These are phyloP conservation scores for Prionailurus viverrinus DNA, from an alignment of 2,113 vertebrate genomes.

Conservation along the genomic window DNA sequence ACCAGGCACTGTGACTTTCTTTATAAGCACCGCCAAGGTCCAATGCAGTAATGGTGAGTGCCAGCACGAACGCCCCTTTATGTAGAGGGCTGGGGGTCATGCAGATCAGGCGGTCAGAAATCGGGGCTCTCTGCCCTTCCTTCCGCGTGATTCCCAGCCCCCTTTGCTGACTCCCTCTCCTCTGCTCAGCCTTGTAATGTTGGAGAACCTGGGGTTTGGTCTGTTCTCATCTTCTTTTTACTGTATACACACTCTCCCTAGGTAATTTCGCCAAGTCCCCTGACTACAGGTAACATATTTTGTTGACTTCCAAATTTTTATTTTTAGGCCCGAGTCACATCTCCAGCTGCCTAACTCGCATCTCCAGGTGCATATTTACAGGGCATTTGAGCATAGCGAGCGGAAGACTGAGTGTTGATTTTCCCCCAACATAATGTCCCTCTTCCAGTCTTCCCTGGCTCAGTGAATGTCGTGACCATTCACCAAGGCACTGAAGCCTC, in stretches of 20 bases:
- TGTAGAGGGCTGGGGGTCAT: neutral
- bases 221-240: neutral
- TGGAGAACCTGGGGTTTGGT: neutral
- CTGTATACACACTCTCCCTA: neutral
- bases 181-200: neutral
- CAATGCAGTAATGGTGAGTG: neutral
- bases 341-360: neutral
- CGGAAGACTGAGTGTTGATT: neutral
- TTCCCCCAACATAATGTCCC: neutral
- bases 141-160: neutral
- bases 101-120: neutral
- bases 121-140: neutral
- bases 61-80: neutral
- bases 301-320: neutral
- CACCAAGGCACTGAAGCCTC: neutral
- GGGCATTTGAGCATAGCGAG: neutral
- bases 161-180: neutral
- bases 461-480: neutral
- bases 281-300: neutral
- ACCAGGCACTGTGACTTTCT: neutral
- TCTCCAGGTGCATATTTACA: neutral
- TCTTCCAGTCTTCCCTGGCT: neutral
- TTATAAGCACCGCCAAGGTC: neutral
- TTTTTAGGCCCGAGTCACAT: constrained; percentile 19
- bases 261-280: neutral